A percentile compares a stretch with the other conserved stretches of the same genome.
Conservation (phyloP, 1,140 invertebrate genomes). For the Phenacoccus solenopsis region DNA sequence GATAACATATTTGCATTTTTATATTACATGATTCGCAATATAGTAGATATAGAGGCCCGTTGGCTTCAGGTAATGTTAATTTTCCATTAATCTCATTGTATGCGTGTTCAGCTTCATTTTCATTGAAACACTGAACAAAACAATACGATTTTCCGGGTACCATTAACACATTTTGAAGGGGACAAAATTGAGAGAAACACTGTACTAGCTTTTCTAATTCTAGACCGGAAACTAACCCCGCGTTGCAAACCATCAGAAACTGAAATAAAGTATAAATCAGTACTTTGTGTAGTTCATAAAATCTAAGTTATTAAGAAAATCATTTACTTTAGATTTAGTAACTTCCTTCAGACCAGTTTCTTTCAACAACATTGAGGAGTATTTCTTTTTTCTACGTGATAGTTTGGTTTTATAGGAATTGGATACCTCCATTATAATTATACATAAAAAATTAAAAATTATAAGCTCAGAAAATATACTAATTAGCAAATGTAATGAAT, state of each 20-base stretch:
- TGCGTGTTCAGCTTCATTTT: constrained; percentile 38
- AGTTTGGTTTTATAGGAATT: background rate
- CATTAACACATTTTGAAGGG: constrained; percentile 46
- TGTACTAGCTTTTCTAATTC: constrained; percentile 45
- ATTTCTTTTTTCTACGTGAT: background rate
- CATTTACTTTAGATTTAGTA: background rate
- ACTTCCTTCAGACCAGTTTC: background rate
- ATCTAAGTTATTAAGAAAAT: background rate
- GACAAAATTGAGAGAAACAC: constrained; percentile 38
- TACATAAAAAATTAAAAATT: background rate
- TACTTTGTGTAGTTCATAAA: background rate
- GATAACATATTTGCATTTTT: background rate
- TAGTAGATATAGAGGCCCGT: constrained; percentile 47
- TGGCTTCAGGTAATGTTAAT: constrained; percentile 38
- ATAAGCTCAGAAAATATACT: background rate
- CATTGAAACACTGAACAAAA: constrained; percentile 46
- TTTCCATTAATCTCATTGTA: constrained; percentile 41
- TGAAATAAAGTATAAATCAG: constrained; percentile 30
- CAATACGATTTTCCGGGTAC: constrained; percentile 58
- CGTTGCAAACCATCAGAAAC: constrained; percentile 55
- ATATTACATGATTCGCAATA: constrained; percentile 42
- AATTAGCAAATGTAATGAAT: too few relatives aligned
- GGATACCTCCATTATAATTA: background rate
- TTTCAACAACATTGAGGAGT: background rate
- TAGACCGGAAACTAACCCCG: constrained; percentile 57